A percentile compares a stretch with the other conserved stretches of the same genome.
Evolutionary conservation across 2,888 invertebrate species (phyloP).

Genomic region (Geophilus truncorum): DNA sequence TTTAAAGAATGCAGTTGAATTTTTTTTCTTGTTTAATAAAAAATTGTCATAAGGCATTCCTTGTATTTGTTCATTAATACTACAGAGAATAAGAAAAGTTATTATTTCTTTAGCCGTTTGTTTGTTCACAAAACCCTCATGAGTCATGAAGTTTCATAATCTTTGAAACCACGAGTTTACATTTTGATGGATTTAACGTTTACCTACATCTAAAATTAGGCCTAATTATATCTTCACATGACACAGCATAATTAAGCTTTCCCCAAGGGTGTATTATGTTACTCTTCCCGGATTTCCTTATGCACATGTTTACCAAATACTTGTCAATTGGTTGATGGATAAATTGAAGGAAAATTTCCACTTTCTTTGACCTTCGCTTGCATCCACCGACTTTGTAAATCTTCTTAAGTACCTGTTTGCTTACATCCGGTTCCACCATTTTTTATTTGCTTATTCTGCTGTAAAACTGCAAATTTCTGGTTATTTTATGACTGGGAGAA

Average conservation of each 20-base stretch:
- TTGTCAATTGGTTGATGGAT: not conserved
- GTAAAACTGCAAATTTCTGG: not conserved
- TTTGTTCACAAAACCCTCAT: too few species aligned
- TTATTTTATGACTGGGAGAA: not conserved
- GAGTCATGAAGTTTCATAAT: not conserved
- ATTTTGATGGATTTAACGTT: too few species aligned
- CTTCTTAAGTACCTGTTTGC: not conserved
- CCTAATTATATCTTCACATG: not conserved
- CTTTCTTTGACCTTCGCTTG: not conserved
- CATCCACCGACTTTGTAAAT: not conserved
- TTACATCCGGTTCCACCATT: not conserved
- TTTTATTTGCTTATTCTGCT: not conserved
- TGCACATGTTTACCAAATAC: not conserved
- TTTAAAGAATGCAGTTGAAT: not conserved
- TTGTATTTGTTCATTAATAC: too few species aligned
- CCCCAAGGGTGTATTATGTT: not conserved
- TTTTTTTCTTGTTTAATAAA: not conserved
- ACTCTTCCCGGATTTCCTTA: not conserved
- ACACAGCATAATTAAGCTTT: not conserved
- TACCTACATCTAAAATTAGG: not conserved
- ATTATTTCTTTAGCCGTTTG: too few species aligned
- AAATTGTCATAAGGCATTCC: not conserved
- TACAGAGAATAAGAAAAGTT: too few species aligned
- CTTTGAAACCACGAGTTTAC: not conserved
- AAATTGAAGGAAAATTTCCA: not conserved